Evolutionary conservation across 2,797 vertebrate genomes (phyloP).

Genomic region (Danio choprae): DNA sequence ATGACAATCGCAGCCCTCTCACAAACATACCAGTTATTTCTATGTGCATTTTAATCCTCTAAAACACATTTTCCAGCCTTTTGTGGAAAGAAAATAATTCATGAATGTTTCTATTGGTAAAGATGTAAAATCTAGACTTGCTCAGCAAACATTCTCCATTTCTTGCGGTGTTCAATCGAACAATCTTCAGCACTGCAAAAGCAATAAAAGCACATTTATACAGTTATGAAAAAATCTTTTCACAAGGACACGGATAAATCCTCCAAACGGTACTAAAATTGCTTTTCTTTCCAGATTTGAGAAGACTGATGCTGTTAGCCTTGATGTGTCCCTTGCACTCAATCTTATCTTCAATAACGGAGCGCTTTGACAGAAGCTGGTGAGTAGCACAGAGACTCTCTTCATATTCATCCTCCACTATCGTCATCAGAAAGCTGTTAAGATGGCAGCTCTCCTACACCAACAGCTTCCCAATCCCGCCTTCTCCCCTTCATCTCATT

Average conservation of each 20-base stretch:
- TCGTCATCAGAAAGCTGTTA: slow-evolving; percentile 47
- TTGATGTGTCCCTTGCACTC: slow-evolving; percentile 37
- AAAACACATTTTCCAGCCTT: too few species aligned
- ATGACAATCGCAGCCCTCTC: too few species aligned
- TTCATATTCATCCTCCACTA: slow-evolving; percentile 57
- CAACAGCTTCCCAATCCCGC: slow-evolving; percentile 3
- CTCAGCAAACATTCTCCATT: background rate
- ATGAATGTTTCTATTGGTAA: background rate
- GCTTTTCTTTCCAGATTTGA: slow-evolving; percentile 1
- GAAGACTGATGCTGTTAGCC: background rate
- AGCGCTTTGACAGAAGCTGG: slow-evolving; percentile 51
- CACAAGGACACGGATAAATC: slow-evolving; percentile 24
- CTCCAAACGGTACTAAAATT: slow-evolving; percentile 5
- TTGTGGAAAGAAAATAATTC: too few species aligned
- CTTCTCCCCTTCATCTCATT: background rate
- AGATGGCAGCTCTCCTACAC: slow-evolving; percentile 33
- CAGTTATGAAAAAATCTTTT: background rate
- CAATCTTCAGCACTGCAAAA: background rate
- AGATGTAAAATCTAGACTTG: background rate
- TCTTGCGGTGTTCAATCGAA: background rate
- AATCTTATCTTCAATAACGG: slow-evolving; percentile 55
- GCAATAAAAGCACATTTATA: slow-evolving; percentile 20
- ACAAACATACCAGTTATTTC: too few species aligned
- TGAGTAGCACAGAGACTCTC: slow-evolving; percentile 58
- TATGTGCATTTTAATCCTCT: too few species aligned